Evolutionary conservation across 2,888 invertebrate genomes (phyloP).

Genomic region (Amphipyra berbera): DNA sequence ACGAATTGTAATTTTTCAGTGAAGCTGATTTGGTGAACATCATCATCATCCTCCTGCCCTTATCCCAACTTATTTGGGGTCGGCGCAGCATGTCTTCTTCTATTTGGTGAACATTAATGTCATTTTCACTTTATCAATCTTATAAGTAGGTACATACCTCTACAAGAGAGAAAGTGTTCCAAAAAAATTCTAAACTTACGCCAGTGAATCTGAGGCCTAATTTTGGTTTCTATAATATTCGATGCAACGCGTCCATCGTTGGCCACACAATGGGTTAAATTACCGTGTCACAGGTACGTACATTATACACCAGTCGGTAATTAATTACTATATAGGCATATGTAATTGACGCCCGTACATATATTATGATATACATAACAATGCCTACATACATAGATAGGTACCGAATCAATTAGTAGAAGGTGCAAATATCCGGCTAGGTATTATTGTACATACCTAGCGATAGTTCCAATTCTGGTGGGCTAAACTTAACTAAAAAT

Average conservation of each 20-base stretch:
- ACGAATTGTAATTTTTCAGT: no score
- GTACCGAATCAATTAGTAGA: slow-evolving; percentile 2
- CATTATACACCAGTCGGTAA: slow-evolving; percentile 34
- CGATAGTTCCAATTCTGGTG: background rate
- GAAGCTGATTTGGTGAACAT: no score
- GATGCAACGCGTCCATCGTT: slow-evolving; percentile 13
- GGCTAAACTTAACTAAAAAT: no score
- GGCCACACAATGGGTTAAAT: slow-evolving; percentile 43
- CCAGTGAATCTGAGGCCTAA: background rate
- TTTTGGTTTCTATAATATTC: slow-evolving; percentile 6
- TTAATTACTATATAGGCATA: slow-evolving; percentile 38
- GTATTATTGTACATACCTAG: background rate
- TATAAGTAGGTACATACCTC: no score
- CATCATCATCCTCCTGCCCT: no score
- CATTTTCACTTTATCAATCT: no score
- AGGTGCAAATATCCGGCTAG: background rate
- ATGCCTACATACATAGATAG: slow-evolving; percentile 10
- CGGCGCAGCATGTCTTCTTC: no score
- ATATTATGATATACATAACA: slow-evolving; percentile 26
- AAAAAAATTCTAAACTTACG: background rate
- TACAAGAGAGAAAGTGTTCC: no score
- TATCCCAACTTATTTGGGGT: no score
- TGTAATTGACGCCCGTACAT: slow-evolving; percentile 42
- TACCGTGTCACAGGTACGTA: slow-evolving; percentile 32
- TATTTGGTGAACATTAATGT: no score